Conservation (phyloP, 2,888 invertebrate species). For the Latheticus oryzae region DNA sequence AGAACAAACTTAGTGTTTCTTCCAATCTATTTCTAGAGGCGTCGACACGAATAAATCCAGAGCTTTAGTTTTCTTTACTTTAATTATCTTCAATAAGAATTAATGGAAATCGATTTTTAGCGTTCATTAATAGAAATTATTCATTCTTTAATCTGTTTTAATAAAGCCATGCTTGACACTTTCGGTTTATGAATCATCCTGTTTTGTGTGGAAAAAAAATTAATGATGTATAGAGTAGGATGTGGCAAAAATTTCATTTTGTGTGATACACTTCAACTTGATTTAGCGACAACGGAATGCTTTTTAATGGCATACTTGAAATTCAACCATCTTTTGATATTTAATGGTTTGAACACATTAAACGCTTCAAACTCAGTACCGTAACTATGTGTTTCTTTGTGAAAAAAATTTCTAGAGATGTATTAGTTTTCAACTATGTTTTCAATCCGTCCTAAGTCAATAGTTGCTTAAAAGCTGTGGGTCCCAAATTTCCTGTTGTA, state of each 20-base stretch:
- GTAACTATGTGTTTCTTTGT: no score
- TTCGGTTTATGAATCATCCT: no score
- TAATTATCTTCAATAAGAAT: background rate
- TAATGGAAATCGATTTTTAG: no score
- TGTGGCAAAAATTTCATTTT: conserved; percentile 2
- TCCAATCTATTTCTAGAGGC: conserved; percentile 21
- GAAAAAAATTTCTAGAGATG: no score
- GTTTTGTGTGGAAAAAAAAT: conserved; percentile 4
- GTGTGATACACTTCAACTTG: conserved; percentile 5
- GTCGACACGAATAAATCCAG: conserved; percentile 16
- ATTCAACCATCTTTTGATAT: background rate
- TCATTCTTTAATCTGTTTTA: no score
- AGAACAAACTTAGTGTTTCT: conserved; percentile 19
- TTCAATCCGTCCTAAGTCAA: conserved; percentile 18
- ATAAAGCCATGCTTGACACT: no score
- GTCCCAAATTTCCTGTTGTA: conserved; percentile 20
- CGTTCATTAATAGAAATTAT: conserved; percentile 11
- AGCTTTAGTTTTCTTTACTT: conserved; percentile 1
- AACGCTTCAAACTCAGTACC: no score
- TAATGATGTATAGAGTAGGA: conserved; percentile 4
- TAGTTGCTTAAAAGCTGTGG: conserved; percentile 17
- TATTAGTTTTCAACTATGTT: no score
- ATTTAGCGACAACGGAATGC: conserved; percentile 7
- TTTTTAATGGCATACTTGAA: conserved; percentile 5
- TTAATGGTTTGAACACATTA: background rate